Base-by-base conservation (phyloP, 2,113 vertebrate species). In the Oreamnos americanus region DNA sequence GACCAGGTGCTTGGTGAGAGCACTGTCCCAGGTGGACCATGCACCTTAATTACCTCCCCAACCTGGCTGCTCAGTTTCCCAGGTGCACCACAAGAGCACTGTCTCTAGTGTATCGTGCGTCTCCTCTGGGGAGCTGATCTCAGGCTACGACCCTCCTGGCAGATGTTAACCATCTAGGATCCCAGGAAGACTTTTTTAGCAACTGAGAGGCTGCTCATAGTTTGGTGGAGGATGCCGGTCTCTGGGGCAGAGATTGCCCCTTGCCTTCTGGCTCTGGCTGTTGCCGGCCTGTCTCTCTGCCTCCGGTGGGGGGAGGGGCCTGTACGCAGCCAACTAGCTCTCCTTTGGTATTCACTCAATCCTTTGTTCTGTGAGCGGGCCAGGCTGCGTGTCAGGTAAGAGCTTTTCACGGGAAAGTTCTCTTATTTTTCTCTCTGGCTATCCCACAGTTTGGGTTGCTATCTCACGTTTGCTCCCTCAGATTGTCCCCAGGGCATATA, bases 41-140 rank as follows among this genome's bases (percentile, higher is more conserved):
- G 33, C 62, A 9, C n/a, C 33, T 67, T 67, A 19, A 67, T 67
- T n/a, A 67, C 33, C 33, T 67, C 62, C 7, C 62, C 16, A 33
- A 19, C 62, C 62, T n/a, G 62, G 33, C 33, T 30, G 30, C 28
- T 64, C 60, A 67, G 16, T 67, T 19, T 67, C 33, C 33, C 62
- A 67, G 62, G 30, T 67, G 16, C 1, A 16, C 33, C 2, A 3
- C 16, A 16, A 19, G 33, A 67, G 16, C 16, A 9, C 15, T 3
- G 0, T n/a, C 33, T 67, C 62, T n/a, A n/a, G 62, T 4, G 15
- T 64, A 33, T 17, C 1, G 0, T n/a, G 30, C 4, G 33, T 67
- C 33, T 17, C 62, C 30, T 9, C 33, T 67, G 33, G 62, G 62
- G 33, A n/a, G 62, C 62, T 67, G 30, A n/a, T n/a, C 62, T n/a